Base-by-base conservation (phyloP, 2,888 invertebrate genomes). In the Bellardia pandia region DNA sequence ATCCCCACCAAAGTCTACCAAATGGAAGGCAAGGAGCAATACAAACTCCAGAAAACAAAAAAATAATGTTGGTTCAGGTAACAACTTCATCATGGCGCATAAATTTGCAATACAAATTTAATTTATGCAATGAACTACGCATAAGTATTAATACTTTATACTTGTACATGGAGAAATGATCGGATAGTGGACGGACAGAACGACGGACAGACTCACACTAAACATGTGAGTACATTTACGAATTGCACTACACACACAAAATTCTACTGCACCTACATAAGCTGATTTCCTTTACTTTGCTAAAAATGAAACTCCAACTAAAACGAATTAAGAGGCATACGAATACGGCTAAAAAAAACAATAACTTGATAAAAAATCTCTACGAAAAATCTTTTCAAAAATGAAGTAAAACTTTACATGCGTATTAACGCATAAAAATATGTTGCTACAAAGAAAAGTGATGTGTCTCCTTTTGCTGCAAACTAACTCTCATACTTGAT, bases 1-100 rank as follows among this genome's bases (percentile, higher is more conserved):
- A 37, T 45, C 56, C 45, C 40, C n/a, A 40, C 37, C 40, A 23
- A 68, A 75, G 5, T 37, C 16, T 42, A 53, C 23, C 23, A 23
- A 23, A 23, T 23, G 68, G 42, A 33, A 76, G 56, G 77, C 77
- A 77, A 77, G 74, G 85, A 79, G 71, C 84, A 75, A 69, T 64
- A 74, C 74, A 84, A 68, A 72, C 72, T 64, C 80, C 33, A 83
- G 16, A 78, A 58, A 68, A 53, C 71, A 68, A 69, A 64, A 89
- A 89, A 90, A 93, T 93, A 91, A 92, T 92, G 92, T 93, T 93
- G 92, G 90, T 91, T 90, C 89, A 90, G 91, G 92, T 92, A 93
- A 93, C 93, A 93, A 93, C 93, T 93, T 93, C 93, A 93, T 93
- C 92, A 91, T 90, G 90, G 90, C 90, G 92, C 92, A 92, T 92